Base-by-base conservation (phyloP, 2,888 invertebrate genomes). In the Notocelia uddmanniana region DNA sequence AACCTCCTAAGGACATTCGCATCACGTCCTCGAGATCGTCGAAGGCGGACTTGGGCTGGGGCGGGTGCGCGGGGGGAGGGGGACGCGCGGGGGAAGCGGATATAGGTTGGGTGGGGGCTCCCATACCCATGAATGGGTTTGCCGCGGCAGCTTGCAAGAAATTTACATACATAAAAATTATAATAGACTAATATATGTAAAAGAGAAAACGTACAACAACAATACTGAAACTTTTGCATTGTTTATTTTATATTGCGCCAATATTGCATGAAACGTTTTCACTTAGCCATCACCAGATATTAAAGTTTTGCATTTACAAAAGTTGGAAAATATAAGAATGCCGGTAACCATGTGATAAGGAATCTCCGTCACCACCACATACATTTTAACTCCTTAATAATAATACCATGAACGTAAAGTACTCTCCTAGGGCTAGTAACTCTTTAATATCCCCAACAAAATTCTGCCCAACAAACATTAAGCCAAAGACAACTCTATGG, bases 11-110 rank as follows among this genome's bases (percentile, higher is more conserved):
- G 63, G 95, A 95, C 94, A 95, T 95, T 73, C 95, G 93, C 91
- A 96, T 96, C 70, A 94, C 95, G 82, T 96, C 95, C 82, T 96
- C 96, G 76, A 96, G 94, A 80, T 96, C 96, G 82, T 96, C 96
- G 85, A 96, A 95, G 45, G 96, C 96, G 78, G 95, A 95, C 81
- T 95, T 96, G 68, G 93, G 92, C 74, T 91, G 89, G 66, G 87
- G 85, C 74, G 89, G 89, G 76, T 85, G 82, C 45, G 83, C 77
- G 37, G 94, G 93, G 70, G 93, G 94, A 63, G 95, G 94, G 86
- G 92, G 95, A 83, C 92, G 95, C 92, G 91, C 91, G 77, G 89
- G 93, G 78, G 92, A 92, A 74, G 87, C 92, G 81, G 86, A 87
- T 81, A 85, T 91, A 81, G 92, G 90, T 76, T 83, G 90, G 78